phyloP scores from a whole-genome alignment of 2,888 invertebrate species.

The Hanleya hanleyi region DNA sequence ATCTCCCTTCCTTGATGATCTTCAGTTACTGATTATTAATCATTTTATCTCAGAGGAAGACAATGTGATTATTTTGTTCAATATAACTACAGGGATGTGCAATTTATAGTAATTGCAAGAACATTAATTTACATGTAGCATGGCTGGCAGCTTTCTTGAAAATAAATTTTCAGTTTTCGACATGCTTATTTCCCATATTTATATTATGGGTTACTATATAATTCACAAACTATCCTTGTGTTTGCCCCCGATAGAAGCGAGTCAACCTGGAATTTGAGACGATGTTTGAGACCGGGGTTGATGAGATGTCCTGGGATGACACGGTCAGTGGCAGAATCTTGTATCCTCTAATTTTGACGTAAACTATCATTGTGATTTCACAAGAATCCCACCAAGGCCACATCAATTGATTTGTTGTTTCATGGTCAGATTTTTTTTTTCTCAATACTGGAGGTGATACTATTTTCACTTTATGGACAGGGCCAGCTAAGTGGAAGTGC shows the following conservation, averaged over 20 bases:
- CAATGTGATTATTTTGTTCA: neutral
- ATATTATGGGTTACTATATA: too few species aligned
- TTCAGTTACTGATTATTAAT: neutral
- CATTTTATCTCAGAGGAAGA: neutral
- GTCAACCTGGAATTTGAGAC: conserved; percentile 66
- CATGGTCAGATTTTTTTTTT: too few species aligned
- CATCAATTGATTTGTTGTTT: neutral
- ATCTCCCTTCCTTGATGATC: neutral
- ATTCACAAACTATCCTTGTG: too few species aligned
- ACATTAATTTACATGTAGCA: too few species aligned
- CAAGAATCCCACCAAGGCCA: neutral
- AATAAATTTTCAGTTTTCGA: too few species aligned
- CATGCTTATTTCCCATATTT: too few species aligned
- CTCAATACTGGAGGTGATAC: neutral
- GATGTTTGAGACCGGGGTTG: conserved; percentile 72
- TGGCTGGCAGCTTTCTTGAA: too few species aligned
- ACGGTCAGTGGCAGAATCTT: conserved; percentile 63
- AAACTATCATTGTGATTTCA: neutral
- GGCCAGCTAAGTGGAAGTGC: too few species aligned
- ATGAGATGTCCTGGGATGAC: conserved; percentile 73
- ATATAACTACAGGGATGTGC: too few species aligned
- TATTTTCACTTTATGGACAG: too few species aligned
- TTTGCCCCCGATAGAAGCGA: too few species aligned
- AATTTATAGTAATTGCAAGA: too few species aligned
- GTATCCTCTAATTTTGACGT: neutral